Conservation (phyloP, 2,888 invertebrate species). For the Aspidapion aeneum region DNA sequence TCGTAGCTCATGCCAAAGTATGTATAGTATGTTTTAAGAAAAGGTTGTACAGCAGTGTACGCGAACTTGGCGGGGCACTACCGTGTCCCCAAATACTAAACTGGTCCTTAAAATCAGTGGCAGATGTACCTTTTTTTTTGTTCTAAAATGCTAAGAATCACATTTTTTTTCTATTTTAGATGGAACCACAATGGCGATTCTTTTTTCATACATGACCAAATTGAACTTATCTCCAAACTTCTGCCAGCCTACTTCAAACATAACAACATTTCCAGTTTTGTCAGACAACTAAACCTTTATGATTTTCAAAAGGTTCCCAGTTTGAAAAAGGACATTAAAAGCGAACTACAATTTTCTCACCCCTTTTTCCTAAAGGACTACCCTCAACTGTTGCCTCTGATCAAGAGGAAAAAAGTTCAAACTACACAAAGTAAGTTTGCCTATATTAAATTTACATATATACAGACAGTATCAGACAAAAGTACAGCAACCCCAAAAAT, state of each 20-base stretch:
- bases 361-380: conserved; percentile 82
- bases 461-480: too few relatives aligned
- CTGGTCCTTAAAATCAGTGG: too few relatives aligned
- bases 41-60: too few relatives aligned
- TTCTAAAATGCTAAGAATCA: too few relatives aligned
- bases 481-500: too few relatives aligned
- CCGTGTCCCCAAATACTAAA: too few relatives aligned
- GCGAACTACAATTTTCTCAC: conserved; percentile 89
- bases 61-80: too few relatives aligned
- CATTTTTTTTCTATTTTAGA: too few relatives aligned
- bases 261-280: conserved; percentile 96
- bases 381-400: conserved; percentile 66
- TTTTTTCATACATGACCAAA: conserved; percentile 90
- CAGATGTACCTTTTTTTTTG: too few relatives aligned
- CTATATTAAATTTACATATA: too few relatives aligned
- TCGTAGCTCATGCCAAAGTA: too few relatives aligned
- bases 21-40: too few relatives aligned
- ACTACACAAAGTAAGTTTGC: not conserved
- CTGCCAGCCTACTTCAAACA: conserved; percentile 96
- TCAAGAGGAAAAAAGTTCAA: conserved; percentile 69
- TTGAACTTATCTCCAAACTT: conserved; percentile 82
- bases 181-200: conserved; percentile 62
- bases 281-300: conserved; percentile 96
- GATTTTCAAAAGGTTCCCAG: conserved; percentile 93
- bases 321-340: conserved; percentile 64